phyloP scores from a whole-genome alignment of 2,797 vertebrate species.

The Betta splendens region DNA sequence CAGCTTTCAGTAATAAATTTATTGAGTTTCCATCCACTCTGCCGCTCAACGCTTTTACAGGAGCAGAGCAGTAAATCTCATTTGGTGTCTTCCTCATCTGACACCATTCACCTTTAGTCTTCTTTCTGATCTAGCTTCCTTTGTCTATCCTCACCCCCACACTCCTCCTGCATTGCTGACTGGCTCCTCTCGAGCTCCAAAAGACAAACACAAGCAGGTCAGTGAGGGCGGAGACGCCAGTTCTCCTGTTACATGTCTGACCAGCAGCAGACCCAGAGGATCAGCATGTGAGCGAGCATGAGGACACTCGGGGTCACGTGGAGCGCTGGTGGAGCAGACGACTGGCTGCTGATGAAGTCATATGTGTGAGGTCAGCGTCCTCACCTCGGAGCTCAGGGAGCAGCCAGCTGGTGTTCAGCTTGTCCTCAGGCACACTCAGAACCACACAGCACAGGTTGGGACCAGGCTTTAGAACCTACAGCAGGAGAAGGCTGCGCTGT shows the following conservation, averaged over 20 bases:
- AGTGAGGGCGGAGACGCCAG: not conserved
- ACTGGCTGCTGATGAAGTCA: conserved; percentile 38
- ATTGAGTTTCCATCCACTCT: no score
- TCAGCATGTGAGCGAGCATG: conserved; percentile 30
- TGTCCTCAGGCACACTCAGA: not conserved
- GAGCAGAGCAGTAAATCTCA: no score
- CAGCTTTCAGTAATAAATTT: no score
- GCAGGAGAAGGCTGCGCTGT: no score
- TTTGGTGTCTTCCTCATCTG: no score
- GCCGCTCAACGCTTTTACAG: no score
- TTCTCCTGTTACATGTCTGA: conserved; percentile 39
- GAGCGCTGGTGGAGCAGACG: no score
- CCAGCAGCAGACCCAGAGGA: conserved; percentile 28
- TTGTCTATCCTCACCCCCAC: conserved; percentile 5
- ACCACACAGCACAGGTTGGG: no score
- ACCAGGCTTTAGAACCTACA: no score
- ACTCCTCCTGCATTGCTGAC: conserved; percentile 6
- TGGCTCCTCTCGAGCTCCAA: conserved; percentile 13
- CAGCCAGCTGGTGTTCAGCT: not conserved
- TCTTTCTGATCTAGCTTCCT: not conserved
- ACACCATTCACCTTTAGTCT: no score
- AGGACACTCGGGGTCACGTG: conserved; percentile 24
- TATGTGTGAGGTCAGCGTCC: conserved; percentile 11
- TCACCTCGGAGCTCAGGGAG: not conserved
- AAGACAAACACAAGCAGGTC: conserved; percentile 34